A percentile compares a stretch with the other conserved stretches of the same genome.
Conservation (phyloP, 2,113 vertebrate genomes). For the Solea solea region DNA sequence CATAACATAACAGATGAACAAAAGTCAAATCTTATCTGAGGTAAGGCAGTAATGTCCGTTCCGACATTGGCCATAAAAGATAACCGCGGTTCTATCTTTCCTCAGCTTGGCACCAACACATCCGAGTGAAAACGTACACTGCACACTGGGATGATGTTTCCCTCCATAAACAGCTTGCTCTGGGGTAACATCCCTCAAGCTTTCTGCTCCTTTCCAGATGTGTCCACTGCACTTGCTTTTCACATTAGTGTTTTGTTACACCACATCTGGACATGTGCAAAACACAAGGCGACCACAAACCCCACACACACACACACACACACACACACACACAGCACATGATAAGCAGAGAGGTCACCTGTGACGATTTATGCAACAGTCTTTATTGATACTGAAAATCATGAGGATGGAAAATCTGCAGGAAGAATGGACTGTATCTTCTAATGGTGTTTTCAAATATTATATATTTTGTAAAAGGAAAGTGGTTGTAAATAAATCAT, state of each 20-base stretch:
- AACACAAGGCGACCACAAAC: conserved; percentile 37
- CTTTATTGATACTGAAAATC: conserved; percentile 34
- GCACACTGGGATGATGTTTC: conserved; percentile 11
- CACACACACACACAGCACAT: conserved; percentile 17
- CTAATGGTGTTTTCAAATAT: no score
- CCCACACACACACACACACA: conserved; percentile 25
- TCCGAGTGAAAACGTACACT: conserved; percentile 12
- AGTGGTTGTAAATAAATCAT: no score
- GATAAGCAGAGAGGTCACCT: conserved; percentile 44
- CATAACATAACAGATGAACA: conserved; percentile 20
- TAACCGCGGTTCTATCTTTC: not conserved
- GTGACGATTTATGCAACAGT: conserved; percentile 52
- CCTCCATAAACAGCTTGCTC: conserved; percentile 37
- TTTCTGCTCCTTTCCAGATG: conserved; percentile 60
- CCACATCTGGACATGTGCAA: conserved; percentile 59
- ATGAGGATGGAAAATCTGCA: conserved; percentile 21
- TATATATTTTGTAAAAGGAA: no score
- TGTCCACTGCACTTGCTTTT: conserved; percentile 19
- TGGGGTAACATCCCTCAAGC: conserved; percentile 39
- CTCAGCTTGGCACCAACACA: not conserved
- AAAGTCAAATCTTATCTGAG: conserved; percentile 23
- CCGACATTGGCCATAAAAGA: not conserved
- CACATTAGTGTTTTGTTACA: conserved; percentile 44
- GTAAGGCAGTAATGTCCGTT: not conserved
- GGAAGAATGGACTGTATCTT: not conserved